These are phyloP conservation scores for Drosophila bipectinata DNA, from an alignment of 1,140 invertebrate species.

Conservation along the genomic window DNA sequence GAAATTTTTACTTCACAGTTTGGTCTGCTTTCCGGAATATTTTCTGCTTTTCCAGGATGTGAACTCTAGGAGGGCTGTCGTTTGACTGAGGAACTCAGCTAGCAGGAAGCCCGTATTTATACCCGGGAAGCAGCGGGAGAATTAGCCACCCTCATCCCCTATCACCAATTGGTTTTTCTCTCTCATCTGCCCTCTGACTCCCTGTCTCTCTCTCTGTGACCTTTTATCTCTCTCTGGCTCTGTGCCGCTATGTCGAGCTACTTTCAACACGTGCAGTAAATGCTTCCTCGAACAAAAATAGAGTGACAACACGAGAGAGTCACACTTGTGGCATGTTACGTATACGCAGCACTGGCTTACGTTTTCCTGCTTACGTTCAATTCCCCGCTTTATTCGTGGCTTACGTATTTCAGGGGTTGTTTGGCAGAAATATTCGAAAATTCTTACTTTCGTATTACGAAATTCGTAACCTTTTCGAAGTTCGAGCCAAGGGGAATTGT, in stretches of 20 bases:
- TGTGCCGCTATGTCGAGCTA: constrained; percentile 65
- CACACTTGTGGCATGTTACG: constrained; percentile 74
- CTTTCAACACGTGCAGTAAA: constrained; percentile 72
- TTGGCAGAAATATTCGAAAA: background rate
- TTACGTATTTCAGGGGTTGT: constrained; percentile 33
- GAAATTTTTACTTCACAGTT: constrained; percentile 31
- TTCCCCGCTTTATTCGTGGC: background rate
- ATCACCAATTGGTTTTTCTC: constrained; percentile 1
- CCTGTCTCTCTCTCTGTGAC: constrained; percentile 1
- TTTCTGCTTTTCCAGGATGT: constrained; percentile 19
- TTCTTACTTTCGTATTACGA: background rate
- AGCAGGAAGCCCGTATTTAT: constrained; percentile 59
- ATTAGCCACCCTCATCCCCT: constrained; percentile 35
- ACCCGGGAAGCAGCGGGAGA: constrained; percentile 65
- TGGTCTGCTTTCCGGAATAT: background rate
- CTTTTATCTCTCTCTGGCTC: constrained; percentile 20
- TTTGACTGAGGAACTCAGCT: constrained; percentile 62
- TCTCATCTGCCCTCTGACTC: constrained; percentile 5
- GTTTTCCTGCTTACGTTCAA: constrained; percentile 23
- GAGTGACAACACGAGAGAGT: constrained; percentile 29
- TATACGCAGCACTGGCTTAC: constrained; percentile 16
- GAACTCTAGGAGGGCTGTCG: constrained; percentile 44
- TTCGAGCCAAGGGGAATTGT: constrained; percentile 29
- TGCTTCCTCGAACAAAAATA: constrained; percentile 40
- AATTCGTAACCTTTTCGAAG: background rate